phyloP scores from a whole-genome alignment of 2,888 invertebrate genomes.

The Scrobipalpa atriplicella region DNA sequence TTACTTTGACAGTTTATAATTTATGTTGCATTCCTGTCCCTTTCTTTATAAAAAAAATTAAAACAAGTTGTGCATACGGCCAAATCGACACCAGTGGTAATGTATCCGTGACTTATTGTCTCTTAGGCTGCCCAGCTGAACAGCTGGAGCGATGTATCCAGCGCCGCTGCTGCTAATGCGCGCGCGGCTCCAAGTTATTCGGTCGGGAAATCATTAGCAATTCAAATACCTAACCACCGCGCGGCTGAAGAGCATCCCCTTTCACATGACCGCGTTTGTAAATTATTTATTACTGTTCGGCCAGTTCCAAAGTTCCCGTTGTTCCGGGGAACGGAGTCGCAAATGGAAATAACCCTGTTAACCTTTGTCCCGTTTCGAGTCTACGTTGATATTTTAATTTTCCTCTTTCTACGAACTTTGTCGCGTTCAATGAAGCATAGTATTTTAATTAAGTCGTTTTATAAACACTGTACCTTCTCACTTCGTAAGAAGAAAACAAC shows the following conservation, averaged over 20 bases:
- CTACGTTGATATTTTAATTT: conserved; percentile 29
- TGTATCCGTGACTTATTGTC: conserved; percentile 25
- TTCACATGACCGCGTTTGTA: conserved; percentile 76
- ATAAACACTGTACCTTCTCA: not conserved
- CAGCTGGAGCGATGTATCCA: conserved; percentile 34
- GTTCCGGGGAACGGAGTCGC: conserved; percentile 57
- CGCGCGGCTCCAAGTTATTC: conserved; percentile 60
- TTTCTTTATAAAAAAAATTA: too few species aligned
- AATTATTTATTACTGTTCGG: conserved; percentile 78
- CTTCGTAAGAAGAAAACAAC: not conserved
- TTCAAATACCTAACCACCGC: conserved; percentile 75
- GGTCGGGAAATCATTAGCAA: conserved; percentile 73
- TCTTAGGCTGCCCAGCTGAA: conserved; percentile 1
- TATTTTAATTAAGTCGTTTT: conserved; percentile 5
- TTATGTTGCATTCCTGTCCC: too few species aligned
- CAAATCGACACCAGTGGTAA: conserved; percentile 19
- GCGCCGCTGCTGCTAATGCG: conserved; percentile 59
- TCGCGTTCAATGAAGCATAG: conserved; percentile 11
- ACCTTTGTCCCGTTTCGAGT: conserved; percentile 40
- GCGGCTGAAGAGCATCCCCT: conserved; percentile 66
- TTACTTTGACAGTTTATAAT: too few species aligned
- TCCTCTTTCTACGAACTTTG: conserved; percentile 15
- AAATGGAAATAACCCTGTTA: conserved; percentile 56
- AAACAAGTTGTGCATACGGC: too few species aligned
- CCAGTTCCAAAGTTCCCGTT: conserved; percentile 67